Evolutionary conservation across 2,113 vertebrate species (phyloP).

Genomic region (Pseudorhombus dupliciocellatus): DNA sequence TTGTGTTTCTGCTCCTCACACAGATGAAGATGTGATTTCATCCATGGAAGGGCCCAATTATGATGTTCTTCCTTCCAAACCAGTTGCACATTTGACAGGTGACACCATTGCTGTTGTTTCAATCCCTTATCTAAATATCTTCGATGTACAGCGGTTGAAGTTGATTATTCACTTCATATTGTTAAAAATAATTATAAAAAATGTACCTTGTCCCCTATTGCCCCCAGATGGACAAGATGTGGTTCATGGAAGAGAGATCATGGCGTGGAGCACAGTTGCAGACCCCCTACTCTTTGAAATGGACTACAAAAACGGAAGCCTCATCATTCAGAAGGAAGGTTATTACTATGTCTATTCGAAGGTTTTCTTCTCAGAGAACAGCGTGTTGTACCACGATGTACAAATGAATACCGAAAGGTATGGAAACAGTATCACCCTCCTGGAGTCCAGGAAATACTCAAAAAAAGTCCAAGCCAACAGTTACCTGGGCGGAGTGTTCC

Average conservation of each 20-base stretch:
- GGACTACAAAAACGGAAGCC: conserved; percentile 65
- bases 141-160: background rate
- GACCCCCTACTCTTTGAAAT: conserved; percentile 73
- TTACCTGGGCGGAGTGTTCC: conserved; percentile 83
- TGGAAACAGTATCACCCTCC: conserved; percentile 54
- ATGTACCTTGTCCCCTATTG: background rate
- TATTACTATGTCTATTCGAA: conserved; percentile 88
- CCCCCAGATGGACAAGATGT: conserved; percentile 47
- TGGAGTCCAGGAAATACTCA: conserved; percentile 60
- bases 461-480: conserved; percentile 71
- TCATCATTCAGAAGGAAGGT: conserved; percentile 76
- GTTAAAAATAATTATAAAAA: background rate
- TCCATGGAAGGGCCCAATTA: background rate
- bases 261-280: conserved; percentile 79
- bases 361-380: conserved; percentile 62
- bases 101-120: conserved; percentile 9
- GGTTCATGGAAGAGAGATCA: background rate
- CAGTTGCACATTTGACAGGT: conserved; percentile 79
- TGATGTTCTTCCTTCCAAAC: conserved; percentile 64
- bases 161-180: background rate
- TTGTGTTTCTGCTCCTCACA: conserved; percentile 9
- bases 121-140: background rate
- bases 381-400: conserved; percentile 67
- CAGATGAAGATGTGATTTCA: background rate
- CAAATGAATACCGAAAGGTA: conserved; percentile 62